Percentiles rank a stretch among this genome's conserved stretches.
Conservation (phyloP, 2,113 vertebrate species). For the Recurvirostra avosetta region DNA sequence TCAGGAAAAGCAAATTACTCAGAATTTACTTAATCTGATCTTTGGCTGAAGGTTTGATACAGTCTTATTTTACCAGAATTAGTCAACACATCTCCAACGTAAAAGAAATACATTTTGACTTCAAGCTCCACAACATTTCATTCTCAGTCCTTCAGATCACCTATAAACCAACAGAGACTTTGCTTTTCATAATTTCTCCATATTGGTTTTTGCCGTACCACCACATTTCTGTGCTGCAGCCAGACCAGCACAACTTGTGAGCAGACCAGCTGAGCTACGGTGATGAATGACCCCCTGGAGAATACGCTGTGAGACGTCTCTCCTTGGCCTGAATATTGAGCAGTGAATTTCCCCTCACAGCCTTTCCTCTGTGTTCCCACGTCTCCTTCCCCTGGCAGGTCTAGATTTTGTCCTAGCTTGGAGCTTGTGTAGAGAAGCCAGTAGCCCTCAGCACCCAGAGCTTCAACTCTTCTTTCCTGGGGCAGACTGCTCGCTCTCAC, state of each 20-base stretch:
- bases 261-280: neutral
- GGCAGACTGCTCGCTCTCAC: neutral
- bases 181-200: neutral
- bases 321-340: neutral
- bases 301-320: neutral
- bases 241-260: neutral
- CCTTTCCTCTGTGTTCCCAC: neutral
- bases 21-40: neutral
- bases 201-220: neutral
- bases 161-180: neutral
- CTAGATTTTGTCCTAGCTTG: neutral
- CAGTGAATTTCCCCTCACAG: neutral
- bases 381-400: neutral
- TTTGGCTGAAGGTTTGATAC: neutral
- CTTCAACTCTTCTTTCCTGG: neutral
- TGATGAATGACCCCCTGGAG: neutral
- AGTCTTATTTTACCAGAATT: neutral
- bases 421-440: neutral
- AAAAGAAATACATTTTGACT: neutral
- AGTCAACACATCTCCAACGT: neutral
- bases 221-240: neutral
- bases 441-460: neutral
- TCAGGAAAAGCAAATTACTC: neutral
- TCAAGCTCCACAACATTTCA: neutral
- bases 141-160: neutral